Evolutionary conservation across 2,888 invertebrate species (phyloP).

Genomic region (Leptothorax acervorum): DNA sequence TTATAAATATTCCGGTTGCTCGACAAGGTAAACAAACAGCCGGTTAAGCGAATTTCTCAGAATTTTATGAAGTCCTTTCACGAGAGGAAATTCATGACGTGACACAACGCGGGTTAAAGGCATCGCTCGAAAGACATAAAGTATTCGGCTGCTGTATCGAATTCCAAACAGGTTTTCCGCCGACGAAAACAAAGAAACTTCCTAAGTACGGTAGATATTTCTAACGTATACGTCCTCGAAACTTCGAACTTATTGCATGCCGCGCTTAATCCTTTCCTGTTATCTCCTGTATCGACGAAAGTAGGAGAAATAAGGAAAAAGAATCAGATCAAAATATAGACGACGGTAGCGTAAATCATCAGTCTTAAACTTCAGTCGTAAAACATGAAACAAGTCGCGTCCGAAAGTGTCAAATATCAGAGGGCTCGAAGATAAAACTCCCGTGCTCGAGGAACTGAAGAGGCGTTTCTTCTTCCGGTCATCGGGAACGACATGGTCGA

Average conservation of each 20-base stretch:
- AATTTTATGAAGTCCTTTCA: constrained; percentile 50
- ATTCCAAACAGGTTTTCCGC: constrained; percentile 55
- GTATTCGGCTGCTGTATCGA: constrained; percentile 51
- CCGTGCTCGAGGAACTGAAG: constrained; percentile 56
- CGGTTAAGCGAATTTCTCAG: constrained; percentile 33
- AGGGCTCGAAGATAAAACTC: constrained; percentile 55
- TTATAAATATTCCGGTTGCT: constrained; percentile 26
- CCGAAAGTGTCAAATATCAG: constrained; percentile 26
- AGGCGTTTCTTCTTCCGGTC: constrained; percentile 64
- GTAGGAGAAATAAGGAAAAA: background rate
- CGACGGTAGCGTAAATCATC: constrained; percentile 41
- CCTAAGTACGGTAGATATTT: constrained; percentile 51
- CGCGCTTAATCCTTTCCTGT: constrained; percentile 44
- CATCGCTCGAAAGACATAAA: constrained; percentile 50
- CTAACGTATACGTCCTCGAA: constrained; percentile 44
- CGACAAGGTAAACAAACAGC: background rate
- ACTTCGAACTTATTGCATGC: constrained; percentile 47
- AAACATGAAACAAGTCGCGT: constrained; percentile 46
- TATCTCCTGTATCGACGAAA: constrained; percentile 30
- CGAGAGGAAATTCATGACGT: constrained; percentile 46
- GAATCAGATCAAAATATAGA: constrained; percentile 17
- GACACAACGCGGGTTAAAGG: constrained; percentile 47
- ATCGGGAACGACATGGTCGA: constrained; percentile 66
- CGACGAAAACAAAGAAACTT: constrained; percentile 57
- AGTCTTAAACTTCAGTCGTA: constrained; percentile 7